These are phyloP conservation scores for Zaprionus ghesquierei DNA, from an alignment of 1,140 invertebrate genomes.

Conservation along the genomic window DNA sequence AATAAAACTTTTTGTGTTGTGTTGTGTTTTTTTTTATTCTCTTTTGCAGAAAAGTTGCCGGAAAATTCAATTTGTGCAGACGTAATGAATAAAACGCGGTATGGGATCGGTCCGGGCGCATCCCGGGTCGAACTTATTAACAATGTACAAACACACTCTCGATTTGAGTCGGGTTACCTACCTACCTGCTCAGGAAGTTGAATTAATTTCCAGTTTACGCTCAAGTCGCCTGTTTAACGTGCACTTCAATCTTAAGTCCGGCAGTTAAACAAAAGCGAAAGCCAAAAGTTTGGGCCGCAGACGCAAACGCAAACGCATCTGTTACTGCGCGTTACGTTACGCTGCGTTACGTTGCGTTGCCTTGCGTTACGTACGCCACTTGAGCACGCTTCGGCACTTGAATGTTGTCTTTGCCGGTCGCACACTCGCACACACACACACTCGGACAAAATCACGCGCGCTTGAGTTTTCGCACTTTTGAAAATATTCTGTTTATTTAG, in stretches of 20 bases:
- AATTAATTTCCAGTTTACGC: conserved; percentile 62
- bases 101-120: conserved; percentile 11
- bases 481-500: conserved; percentile 33
- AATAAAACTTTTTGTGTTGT: conserved; percentile 59
- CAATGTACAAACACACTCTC: conserved; percentile 12
- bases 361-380: conserved; percentile 46
- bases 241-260: conserved; percentile 45
- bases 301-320: conserved; percentile 24
- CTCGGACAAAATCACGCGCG: conserved; percentile 19
- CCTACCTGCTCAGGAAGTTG: conserved; percentile 48
- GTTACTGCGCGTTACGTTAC: background rate
- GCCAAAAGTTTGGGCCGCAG: conserved; percentile 48
- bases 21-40: conserved; percentile 28
- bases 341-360: background rate
- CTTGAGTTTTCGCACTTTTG: conserved; percentile 18
- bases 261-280: conserved; percentile 47
- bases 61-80: conserved; percentile 68
- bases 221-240: conserved; percentile 55
- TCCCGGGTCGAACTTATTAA: conserved; percentile 62
- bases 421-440: conserved; percentile 22
- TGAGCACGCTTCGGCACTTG: conserved; percentile 70
- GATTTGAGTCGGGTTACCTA: conserved; percentile 28
- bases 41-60: conserved; percentile 53
- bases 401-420: conserved; percentile 34
- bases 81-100: conserved; percentile 56